Evolutionary conservation across 2,888 invertebrate genomes (phyloP), one percentile per base, ranked within the genome.

Genomic region (Leucophenga maculata): DNA sequence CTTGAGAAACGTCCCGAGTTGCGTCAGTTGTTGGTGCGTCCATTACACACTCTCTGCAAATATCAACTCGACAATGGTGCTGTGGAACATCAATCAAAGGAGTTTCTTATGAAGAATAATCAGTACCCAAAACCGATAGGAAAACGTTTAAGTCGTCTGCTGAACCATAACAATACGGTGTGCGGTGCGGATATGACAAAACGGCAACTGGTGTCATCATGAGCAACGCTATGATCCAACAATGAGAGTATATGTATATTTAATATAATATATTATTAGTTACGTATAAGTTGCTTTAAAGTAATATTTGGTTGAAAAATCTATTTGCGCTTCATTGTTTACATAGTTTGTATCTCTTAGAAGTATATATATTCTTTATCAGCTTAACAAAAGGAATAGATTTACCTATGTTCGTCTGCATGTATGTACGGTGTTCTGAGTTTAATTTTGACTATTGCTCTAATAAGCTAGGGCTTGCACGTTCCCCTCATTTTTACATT

Each of bases 1-100:
- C 87, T 97, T 68, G 97, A 98, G 89, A 89, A 90, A 22, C 90
- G 93, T 39, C 79, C 80, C 2, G 90, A 90, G 73, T 92, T 94
- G 76, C 91, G 91, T 75, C 90, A 93, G 78, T 85, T 91, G 77
- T 90, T 97, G 75, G 90, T 96, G 14, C 91, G 92, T 76, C 97
- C 97, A 0, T 89, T 98, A 74, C 93, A 94, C 79, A 92, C 94
- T 50, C 89, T 98, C 52, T 97, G 97, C 87, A 91, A 93, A 85
- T 96, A 93, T 89, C 97, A 98, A 86, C 88, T 98, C 70, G 91
- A 94, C 77, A 95, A 97, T 89, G 98, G 98, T 13, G 97, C 97
- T 44, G 96, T 97, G 0, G 94, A 94, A 52, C 97, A 98, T 89
- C 95, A 97, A 83, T 97, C 97, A 78, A 97, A 96, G 89, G 96